Base-by-base conservation (phyloP, 2,113 vertebrate species). In the Oxyruncus cristatus region DNA sequence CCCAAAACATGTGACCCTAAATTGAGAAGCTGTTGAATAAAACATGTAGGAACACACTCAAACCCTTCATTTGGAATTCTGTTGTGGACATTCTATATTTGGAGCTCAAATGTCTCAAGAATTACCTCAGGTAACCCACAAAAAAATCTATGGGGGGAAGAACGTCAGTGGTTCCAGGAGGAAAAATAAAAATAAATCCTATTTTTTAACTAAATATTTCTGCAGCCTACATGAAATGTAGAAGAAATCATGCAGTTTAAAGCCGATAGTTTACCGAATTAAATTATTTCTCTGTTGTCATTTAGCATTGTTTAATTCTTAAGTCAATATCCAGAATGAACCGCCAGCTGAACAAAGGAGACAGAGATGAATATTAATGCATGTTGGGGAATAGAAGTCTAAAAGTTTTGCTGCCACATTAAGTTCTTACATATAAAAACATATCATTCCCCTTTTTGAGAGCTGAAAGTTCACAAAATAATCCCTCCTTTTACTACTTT, bases 1-100 rank as follows among this genome's bases (percentile, higher is more conserved):
- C 70, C 67, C 17, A 94, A 88, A 93, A 85, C 93, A 95, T 77
- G 59, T 84, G 90, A 90, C 82, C 35, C 55, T 94, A 94, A 96
- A 93, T 63, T 74, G 90, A 96, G 95, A 94, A 70, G 85, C 59
- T 92, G 39, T 88, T 97, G 88, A 97, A 97, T 96, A 95, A 97
- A 96, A 86, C 63, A 97, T 92, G 59, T 55, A 92, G 68, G 68
- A 96, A 96, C 79, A 90, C 27, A 52, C 50, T 91, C 73, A 71
- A 35, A 74, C 88, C 55, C 74, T 93, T 88, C 82, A 94, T 92
- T 53, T 68, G 52, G 76, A 95, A 92, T 93, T 93, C 95, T 90
- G 0, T 53, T 79, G 81, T 92, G 74, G 85, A 46, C 85, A 84
- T 63, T 72, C 88, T 96, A 91, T 92, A 94, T 96, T 75, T 94